Percentiles rank a stretch among this genome's conserved stretches.
These are phyloP conservation scores for Dolichoris vasculosae DNA, from an alignment of 1,140 invertebrate species.

Conservation along the genomic window DNA sequence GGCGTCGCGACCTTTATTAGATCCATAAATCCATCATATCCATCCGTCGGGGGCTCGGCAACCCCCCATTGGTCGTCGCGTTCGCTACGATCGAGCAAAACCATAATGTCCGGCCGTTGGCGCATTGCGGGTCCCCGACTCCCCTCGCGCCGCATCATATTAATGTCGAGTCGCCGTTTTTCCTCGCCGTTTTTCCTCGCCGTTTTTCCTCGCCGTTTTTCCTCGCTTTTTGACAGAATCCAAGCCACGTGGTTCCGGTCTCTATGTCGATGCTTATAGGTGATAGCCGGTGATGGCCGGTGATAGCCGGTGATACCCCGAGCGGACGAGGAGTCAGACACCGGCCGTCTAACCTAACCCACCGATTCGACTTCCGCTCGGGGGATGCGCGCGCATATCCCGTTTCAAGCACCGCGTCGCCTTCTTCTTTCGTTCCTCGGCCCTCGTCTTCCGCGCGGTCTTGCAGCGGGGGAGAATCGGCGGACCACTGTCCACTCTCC, in stretches of 20 bases:
- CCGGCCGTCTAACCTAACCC: not conserved
- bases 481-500: not conserved
- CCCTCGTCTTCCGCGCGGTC: not conserved
- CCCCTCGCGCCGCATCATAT: no score
- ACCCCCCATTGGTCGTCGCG: conserved; percentile 65
- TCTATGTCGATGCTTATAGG: no score
- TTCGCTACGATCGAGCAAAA: not conserved
- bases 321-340: not conserved
- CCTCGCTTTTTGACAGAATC: no score
- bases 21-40: conserved; percentile 78
- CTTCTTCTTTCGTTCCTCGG: conserved; percentile 2
- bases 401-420: conserved; percentile 35
- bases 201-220: no score
- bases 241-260: no score
- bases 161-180: no score
- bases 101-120: conserved; percentile 56
- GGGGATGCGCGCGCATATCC: conserved; percentile 60
- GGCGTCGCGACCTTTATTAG: conserved; percentile 74
- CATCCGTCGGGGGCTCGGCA: conserved; percentile 58
- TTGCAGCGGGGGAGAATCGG: not conserved
- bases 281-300: no score
- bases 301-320: no score
- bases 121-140: conserved; percentile 67
- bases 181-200: no score
- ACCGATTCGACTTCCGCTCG: not conserved